Evolutionary conservation across 2,113 vertebrate species (phyloP), one percentile per base, ranked within the genome.

Genomic region (Henicopernis longicauda): DNA sequence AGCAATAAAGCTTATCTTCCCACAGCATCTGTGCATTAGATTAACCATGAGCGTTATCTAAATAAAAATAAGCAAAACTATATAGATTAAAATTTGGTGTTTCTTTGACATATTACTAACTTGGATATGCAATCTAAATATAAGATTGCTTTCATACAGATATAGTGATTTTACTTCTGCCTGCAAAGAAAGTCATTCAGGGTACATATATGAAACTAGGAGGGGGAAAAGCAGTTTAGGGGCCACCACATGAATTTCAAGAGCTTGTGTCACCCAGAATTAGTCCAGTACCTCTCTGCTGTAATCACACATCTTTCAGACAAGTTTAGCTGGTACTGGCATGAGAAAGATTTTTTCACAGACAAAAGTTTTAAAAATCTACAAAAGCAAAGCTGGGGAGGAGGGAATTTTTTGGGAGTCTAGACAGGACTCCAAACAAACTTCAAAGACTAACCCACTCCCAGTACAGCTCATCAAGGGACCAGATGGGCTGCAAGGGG

Each of bases 401-500:
- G 74, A 95, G 57, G 58, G 90, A 82, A 72, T 85, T 79, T 92
- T 86, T n/a, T 38, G 57, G 79, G 58, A 90, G 87, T 94, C 96
- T 88, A 94, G 92, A 96, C 92, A 93, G 82, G 84, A 95, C 92
- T 96, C 91, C 91, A 96, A 94, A 94, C 84, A 89, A 94, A 94
- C 95, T 91, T 93, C 95, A 96, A 96, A 96, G 95, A 10, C 77
- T 42, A 44, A 74, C 92, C 45, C 69, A 50, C 34, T 94, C 69
- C 27, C 73, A 61, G 81, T 7, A 38, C 70, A 84, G 69, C 73
- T 90, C 91, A 55, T 77, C 77, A 34, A 87, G 73, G 80, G 83
- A 81, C 73, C 95, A 91, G 89, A 92, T 89, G 80, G 80, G 91
- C 69, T 91, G 67, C 13, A 47, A 63, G 47, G 66, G 55, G 59